A percentile compares a stretch with the other conserved stretches of the same genome.
Conservation (phyloP, 2,888 invertebrate species). For the Prosopocoilus inquinatus region DNA sequence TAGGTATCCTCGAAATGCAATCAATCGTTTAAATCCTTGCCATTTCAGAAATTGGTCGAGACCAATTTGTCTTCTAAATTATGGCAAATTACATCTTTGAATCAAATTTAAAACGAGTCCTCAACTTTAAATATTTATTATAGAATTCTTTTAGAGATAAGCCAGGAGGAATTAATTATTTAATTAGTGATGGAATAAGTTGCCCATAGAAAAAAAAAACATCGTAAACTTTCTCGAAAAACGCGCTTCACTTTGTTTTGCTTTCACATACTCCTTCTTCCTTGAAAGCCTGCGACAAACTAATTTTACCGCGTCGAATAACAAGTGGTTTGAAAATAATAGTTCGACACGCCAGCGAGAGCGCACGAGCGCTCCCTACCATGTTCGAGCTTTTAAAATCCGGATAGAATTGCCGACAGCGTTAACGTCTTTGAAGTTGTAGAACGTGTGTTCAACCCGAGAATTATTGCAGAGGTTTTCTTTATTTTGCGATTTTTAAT, state of each 20-base stretch:
- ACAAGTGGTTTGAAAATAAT: conserved; percentile 24
- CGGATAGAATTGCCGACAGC: conserved; percentile 22
- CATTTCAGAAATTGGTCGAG: conserved; percentile 8
- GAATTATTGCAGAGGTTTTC: conserved; percentile 2
- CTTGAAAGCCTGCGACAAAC: conserved; percentile 11
- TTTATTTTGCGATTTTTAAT: background rate
- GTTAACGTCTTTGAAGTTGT: background rate
- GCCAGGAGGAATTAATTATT: no score
- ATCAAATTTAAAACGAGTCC: conserved; percentile 4
- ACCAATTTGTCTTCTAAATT: conserved; percentile 11
- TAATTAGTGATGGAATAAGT: no score
- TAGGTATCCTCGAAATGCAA: background rate
- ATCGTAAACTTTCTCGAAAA: background rate
- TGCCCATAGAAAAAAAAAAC: background rate
- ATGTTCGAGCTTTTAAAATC: conserved; percentile 9
- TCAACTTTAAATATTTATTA: background rate
- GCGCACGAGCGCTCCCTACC: conserved; percentile 18
- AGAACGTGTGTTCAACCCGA: background rate
- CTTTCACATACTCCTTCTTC: background rate
- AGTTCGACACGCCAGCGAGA: conserved; percentile 19
- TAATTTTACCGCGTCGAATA: conserved; percentile 21
- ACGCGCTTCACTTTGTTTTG: background rate
- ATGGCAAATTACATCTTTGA: conserved; percentile 16
- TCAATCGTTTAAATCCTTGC: conserved; percentile 8
- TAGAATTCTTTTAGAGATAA: background rate